Evolutionary conservation across 2,113 vertebrate genomes (phyloP).

Genomic region (Condylura cristata): DNA sequence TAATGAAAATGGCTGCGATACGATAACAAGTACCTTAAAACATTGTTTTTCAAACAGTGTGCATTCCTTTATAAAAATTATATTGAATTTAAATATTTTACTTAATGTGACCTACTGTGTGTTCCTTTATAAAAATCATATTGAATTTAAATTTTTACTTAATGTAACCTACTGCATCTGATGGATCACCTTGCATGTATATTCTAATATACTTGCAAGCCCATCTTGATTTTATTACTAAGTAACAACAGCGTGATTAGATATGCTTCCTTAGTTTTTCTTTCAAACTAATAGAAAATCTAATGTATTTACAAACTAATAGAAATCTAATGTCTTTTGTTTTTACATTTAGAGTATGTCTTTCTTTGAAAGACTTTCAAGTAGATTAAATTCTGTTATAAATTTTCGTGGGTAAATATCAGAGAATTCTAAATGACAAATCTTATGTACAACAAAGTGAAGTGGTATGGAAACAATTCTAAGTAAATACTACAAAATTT

Average conservation of each 20-base stretch:
- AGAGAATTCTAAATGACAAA: not conserved
- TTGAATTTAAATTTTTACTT: not conserved
- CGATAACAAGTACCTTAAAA: not conserved
- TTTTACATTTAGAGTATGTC: not conserved
- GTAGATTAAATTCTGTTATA: not conserved
- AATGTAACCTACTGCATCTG: not conserved
- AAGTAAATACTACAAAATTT: not conserved
- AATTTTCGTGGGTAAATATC: not conserved
- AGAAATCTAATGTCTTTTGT: not conserved
- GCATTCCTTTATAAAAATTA: not conserved
- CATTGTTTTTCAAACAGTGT: not conserved
- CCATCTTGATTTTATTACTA: not conserved
- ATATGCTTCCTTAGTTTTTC: not conserved
- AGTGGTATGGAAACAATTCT: not conserved
- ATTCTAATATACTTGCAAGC: not conserved
- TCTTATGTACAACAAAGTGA: not conserved
- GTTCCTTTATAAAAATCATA: not conserved
- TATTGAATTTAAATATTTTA: not conserved
- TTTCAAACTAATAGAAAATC: too few relatives aligned
- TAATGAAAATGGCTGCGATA: not conserved
- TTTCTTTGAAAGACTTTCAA: conserved; percentile 12
- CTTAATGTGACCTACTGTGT: not conserved
- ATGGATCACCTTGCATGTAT: not conserved
- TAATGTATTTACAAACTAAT: conserved; percentile 2
- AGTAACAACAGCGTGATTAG: not conserved